Conservation (phyloP, 2,888 invertebrate species). For the Orchesella flavescens region DNA sequence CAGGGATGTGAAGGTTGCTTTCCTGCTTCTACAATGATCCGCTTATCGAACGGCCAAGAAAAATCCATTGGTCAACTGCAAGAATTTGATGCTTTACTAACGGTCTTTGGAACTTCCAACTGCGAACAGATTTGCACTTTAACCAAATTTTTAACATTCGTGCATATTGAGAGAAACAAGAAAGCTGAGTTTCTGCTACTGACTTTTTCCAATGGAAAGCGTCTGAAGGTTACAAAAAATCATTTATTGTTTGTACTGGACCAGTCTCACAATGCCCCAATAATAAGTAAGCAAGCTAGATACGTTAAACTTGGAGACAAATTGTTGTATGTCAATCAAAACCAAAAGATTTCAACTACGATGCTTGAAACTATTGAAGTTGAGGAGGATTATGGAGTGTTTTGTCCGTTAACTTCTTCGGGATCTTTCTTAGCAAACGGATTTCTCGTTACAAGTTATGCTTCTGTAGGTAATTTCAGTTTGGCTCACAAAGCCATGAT, state of each 20-base stretch:
- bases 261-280: not conserved
- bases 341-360: not conserved
- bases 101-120: not conserved
- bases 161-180: not conserved
- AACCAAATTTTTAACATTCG: not conserved
- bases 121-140: not conserved
- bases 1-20: not conserved
- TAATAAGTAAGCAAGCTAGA: not conserved
- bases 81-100: not conserved
- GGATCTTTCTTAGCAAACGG: not conserved
- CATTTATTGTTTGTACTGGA: not conserved
- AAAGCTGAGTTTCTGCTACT: not conserved
- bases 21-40: not conserved
- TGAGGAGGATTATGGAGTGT: not conserved
- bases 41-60: not conserved
- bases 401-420: not conserved
- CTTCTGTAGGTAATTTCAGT: not conserved
- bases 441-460: constrained; percentile 5
- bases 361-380: not conserved
- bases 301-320: not conserved
- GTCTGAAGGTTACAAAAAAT: not conserved
- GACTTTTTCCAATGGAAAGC: not conserved
- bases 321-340: not conserved
- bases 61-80: not conserved
- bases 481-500: not conserved